Evolutionary conservation across 2,113 vertebrate genomes (phyloP).

Genomic region (Marcusenius ussheri): DNA sequence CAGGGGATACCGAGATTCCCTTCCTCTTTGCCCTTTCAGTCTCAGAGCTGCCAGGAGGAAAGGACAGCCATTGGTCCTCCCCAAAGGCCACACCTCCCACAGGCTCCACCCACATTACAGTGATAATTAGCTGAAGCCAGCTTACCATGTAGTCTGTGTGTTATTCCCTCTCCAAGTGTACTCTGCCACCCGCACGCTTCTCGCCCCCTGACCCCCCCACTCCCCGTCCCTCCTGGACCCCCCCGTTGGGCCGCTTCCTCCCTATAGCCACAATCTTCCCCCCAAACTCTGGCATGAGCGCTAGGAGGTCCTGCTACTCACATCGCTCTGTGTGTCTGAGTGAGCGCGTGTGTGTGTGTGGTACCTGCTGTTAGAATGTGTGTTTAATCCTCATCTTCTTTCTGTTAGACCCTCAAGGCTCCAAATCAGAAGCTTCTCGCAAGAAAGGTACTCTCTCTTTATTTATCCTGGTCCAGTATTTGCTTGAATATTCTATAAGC

Average conservation of each 20-base stretch:
- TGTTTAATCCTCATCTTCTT: slow-evolving; percentile 73
- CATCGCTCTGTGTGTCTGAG: slow-evolving; percentile 49
- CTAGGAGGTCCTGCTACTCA: slow-evolving; percentile 54
- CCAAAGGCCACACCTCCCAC: background rate
- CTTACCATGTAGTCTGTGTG: slow-evolving; percentile 70
- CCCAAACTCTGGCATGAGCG: slow-evolving; percentile 57
- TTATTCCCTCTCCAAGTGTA: slow-evolving; percentile 41
- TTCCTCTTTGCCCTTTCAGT: background rate
- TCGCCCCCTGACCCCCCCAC: slow-evolving; percentile 34
- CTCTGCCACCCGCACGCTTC: slow-evolving; percentile 21
- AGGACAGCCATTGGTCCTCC: background rate
- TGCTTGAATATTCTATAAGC: slow-evolving; percentile 18
- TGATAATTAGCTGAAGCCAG: slow-evolving; percentile 54
- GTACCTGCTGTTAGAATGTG: slow-evolving; percentile 58
- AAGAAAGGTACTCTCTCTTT: slow-evolving; percentile 71
- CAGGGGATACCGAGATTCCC: background rate
- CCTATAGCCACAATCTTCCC: slow-evolving; percentile 53
- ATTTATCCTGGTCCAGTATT: slow-evolving; percentile 38
- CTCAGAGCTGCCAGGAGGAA: background rate
- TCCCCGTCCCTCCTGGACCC: slow-evolving; percentile 45
- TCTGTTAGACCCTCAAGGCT: slow-evolving; percentile 74
- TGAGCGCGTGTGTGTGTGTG: slow-evolving; percentile 10
- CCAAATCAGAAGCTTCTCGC: slow-evolving; percentile 73
- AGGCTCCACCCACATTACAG: background rate
- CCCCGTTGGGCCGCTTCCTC: slow-evolving; percentile 57